Evolutionary conservation across 2,113 vertebrate genomes (phyloP).

Genomic region (Thunnus maccoyii): DNA sequence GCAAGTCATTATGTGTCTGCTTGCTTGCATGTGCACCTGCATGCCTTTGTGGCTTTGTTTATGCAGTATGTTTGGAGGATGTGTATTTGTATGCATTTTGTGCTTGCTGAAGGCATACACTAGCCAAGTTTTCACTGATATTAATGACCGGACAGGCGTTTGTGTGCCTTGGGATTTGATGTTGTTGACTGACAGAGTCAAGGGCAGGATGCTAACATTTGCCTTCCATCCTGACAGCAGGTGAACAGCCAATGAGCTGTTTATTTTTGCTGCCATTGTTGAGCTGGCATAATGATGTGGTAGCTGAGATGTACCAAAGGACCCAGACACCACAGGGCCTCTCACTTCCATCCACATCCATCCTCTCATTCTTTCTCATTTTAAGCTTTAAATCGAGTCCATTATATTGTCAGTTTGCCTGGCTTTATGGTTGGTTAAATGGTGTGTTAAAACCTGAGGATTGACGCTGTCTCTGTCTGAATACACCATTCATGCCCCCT

Average conservation of each 20-base stretch:
- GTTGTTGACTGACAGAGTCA: conserved; percentile 39
- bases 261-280: conserved; percentile 25
- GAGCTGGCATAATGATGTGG: conserved; percentile 28
- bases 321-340: not conserved
- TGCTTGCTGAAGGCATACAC: not conserved
- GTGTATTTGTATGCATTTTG: conserved; percentile 19
- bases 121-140: conserved; percentile 20
- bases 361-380: not conserved
- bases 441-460: not conserved
- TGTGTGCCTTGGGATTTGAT: conserved; percentile 40
- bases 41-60: not conserved
- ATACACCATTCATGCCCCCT: not conserved
- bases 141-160: conserved; percentile 42
- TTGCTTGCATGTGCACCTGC: conserved; percentile 5
- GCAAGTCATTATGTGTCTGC: conserved; percentile 6
- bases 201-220: conserved; percentile 27
- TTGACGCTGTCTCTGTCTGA: not conserved
- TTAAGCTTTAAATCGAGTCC: conserved; percentile 15
- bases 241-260: conserved; percentile 18
- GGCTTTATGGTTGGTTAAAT: not conserved
- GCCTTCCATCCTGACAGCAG: conserved; percentile 31
- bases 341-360: not conserved
- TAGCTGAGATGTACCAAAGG: not conserved
- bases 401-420: not conserved
- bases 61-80: not conserved